A percentile compares a stretch with the other conserved stretches of the same genome.
phyloP scores from a whole-genome alignment of 2,113 vertebrate genomes.

The Zapornia atra region DNA sequence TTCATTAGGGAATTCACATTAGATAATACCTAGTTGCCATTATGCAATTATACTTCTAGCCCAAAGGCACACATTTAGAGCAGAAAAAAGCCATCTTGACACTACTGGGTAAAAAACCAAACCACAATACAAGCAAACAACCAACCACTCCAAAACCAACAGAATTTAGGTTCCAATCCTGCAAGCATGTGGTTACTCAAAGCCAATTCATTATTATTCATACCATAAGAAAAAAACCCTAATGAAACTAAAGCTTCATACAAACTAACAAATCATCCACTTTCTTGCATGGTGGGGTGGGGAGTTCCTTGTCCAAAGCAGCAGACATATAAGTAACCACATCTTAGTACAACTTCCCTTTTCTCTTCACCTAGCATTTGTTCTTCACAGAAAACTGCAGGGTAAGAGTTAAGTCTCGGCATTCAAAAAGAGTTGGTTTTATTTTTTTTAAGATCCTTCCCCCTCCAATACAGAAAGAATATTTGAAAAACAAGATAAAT shows the following conservation, averaged over 20 bases:
- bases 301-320: neutral
- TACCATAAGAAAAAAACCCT: neutral
- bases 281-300: neutral
- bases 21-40: neutral
- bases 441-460: neutral
- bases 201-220: neutral
- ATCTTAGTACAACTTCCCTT: neutral
- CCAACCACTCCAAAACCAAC: neutral
- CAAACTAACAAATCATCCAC: neutral
- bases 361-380: neutral
- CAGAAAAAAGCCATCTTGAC: neutral
- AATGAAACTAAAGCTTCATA: neutral
- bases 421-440: neutral
- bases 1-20: neutral
- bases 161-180: neutral
- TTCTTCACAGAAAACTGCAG: neutral
- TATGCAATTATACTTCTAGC: neutral
- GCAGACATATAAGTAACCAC: neutral
- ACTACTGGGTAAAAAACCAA: neutral
- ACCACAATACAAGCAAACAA: no score
- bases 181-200: neutral
- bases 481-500: neutral
- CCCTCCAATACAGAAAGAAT: neutral
- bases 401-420: neutral
- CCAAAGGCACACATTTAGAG: neutral